Percentiles rank a stretch among this genome's conserved stretches.
phyloP scores from a whole-genome alignment of 2,888 invertebrate genomes.

The Globia sparganii region DNA sequence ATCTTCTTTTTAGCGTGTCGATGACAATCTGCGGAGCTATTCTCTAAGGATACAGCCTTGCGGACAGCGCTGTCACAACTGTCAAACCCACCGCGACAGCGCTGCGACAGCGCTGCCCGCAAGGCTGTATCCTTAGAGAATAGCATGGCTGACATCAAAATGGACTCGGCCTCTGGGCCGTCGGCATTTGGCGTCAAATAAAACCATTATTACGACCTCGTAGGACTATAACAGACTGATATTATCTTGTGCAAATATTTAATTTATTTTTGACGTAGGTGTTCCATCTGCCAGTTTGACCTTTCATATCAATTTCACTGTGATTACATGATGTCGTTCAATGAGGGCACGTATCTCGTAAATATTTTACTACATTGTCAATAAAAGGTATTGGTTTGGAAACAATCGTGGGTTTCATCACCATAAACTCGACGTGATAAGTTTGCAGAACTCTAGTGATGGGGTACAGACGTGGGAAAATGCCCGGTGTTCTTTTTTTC shows the following conservation, averaged over 20 bases:
- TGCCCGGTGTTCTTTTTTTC: neutral
- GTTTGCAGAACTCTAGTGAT: constrained; percentile 46
- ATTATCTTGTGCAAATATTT: constrained; percentile 12
- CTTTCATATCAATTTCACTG: constrained; percentile 34
- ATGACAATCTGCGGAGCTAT: neutral
- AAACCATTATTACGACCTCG: neutral
- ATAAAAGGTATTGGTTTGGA: constrained; percentile 59
- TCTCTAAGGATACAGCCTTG: too few relatives aligned
- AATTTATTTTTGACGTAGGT: constrained; percentile 1
- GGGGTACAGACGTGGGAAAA: constrained; percentile 31
- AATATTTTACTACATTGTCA: constrained; percentile 56
- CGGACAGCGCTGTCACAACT: too few relatives aligned
- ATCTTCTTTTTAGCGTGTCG: neutral
- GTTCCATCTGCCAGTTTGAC: constrained; percentile 25
- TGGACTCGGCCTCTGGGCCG: too few relatives aligned
- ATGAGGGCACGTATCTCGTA: constrained; percentile 58
- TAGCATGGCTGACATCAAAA: neutral
- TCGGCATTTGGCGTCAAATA: too few relatives aligned
- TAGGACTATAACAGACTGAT: neutral
- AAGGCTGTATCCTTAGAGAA: too few relatives aligned
- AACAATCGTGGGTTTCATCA: constrained; percentile 62
- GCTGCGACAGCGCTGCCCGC: too few relatives aligned
- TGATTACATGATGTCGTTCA: constrained; percentile 52
- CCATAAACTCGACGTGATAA: constrained; percentile 58
- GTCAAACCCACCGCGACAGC: too few relatives aligned